A percentile compares a stretch with the other conserved stretches of the same genome.
These are phyloP conservation scores for Pandemis cinnamomeana DNA, from an alignment of 2,888 invertebrate species.

Conservation along the genomic window DNA sequence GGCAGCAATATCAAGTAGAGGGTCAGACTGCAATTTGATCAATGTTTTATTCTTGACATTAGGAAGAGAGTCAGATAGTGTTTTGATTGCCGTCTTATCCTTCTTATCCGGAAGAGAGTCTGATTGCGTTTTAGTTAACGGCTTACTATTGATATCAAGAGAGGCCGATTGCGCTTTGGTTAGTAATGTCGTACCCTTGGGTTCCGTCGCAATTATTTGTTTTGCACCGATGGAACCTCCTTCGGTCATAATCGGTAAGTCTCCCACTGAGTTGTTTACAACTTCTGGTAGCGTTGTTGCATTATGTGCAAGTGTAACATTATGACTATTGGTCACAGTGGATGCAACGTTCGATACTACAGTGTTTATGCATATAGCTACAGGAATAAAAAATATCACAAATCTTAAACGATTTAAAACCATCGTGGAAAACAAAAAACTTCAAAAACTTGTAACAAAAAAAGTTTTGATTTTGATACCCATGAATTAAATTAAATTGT, in stretches of 20 bases:
- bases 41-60: background rate
- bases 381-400: constrained; percentile 27
- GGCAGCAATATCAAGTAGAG: constrained; percentile 25
- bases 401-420: constrained; percentile 17
- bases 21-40: constrained; percentile 10
- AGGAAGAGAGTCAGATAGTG: background rate
- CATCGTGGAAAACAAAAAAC: constrained; percentile 30
- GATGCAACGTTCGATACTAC: constrained; percentile 5
- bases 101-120: too few relatives aligned
- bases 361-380: constrained; percentile 24
- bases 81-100: background rate
- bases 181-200: constrained; percentile 23
- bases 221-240: constrained; percentile 22
- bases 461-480: constrained; percentile 35
- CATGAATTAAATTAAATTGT: constrained; percentile 17
- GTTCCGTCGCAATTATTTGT: constrained; percentile 3
- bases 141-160: background rate
- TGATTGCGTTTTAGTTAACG: too few relatives aligned
- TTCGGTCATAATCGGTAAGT: constrained; percentile 56
- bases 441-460: constrained; percentile 13
- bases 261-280: constrained; percentile 54
- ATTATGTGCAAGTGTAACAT: constrained; percentile 5
- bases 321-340: background rate
- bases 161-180: constrained; percentile 9
- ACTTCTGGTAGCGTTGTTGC: constrained; percentile 22